A percentile compares a stretch with the other conserved stretches of the same genome.
These are phyloP conservation scores for Plotosus lineatus DNA, from an alignment of 2,113 vertebrate species.

Conservation along the genomic window DNA sequence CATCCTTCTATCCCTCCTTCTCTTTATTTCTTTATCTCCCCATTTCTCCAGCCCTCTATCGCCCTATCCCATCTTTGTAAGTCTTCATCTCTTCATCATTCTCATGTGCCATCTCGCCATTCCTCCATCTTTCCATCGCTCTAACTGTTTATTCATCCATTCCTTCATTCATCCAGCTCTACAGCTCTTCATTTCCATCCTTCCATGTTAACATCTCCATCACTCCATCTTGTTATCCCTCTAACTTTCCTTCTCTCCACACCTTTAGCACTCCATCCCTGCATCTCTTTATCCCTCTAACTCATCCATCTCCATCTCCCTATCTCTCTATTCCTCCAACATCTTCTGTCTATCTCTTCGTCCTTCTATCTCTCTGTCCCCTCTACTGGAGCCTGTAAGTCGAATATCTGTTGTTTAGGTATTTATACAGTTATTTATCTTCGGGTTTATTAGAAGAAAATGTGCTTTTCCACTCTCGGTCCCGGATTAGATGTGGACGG, in stretches of 20 bases:
- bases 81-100: too few relatives aligned
- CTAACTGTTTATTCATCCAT: too few relatives aligned
- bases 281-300: background rate
- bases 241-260: background rate
- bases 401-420: constrained; percentile 2
- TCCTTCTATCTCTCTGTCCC: background rate
- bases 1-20: too few relatives aligned
- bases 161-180: too few relatives aligned
- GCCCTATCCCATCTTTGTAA: too few relatives aligned
- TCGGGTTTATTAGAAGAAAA: background rate
- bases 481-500: background rate
- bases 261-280: background rate
- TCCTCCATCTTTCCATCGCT: too few relatives aligned
- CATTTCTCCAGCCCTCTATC: too few relatives aligned
- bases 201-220: constrained; percentile 4
- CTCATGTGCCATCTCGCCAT: too few relatives aligned
- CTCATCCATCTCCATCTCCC: background rate
- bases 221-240: background rate
- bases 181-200: too few relatives aligned
- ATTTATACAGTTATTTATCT: background rate
- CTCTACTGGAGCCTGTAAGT: background rate
- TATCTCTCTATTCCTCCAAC: background rate
- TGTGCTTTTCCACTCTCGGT: background rate
- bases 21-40: too few relatives aligned
- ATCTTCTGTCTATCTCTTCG: background rate